Conservation (phyloP, 2,113 vertebrate species). For the Rhinoptilus africanus region DNA sequence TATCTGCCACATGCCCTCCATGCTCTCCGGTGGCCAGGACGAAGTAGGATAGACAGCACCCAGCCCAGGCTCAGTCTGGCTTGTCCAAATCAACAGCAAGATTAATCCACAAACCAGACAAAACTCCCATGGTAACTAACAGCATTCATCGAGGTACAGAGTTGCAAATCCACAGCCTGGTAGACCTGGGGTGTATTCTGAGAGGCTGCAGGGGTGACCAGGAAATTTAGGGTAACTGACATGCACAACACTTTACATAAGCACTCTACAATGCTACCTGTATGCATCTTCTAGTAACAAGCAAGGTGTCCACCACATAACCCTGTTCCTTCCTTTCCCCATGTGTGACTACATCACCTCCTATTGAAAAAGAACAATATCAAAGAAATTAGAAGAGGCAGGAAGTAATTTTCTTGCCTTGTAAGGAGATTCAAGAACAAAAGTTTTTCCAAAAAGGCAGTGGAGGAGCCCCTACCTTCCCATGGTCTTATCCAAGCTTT, state of each 20-base stretch:
- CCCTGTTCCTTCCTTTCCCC: background rate
- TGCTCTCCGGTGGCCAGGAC: background rate
- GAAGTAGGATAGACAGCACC: background rate
- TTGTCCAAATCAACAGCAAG: background rate
- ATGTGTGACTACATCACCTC: background rate
- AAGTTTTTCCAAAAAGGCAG: background rate
- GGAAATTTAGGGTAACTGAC: background rate
- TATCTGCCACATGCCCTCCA: too few relatives aligned
- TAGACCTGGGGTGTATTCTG: background rate
- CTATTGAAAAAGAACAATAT: background rate
- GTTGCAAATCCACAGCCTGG: background rate
- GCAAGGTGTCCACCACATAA: rapidly evolving
- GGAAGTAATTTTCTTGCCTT: background rate
- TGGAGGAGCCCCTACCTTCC: background rate
- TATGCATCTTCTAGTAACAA: background rate
- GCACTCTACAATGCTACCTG: background rate
- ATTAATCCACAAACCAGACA: background rate
- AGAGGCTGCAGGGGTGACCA: background rate
- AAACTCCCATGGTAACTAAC: background rate
- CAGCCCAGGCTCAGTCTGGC: background rate
- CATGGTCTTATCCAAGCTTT: background rate
- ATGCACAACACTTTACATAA: background rate
- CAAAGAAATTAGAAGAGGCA: background rate
- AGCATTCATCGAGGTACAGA: background rate
- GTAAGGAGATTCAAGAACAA: background rate